A percentile compares a stretch with the other conserved stretches of the same genome.
Evolutionary conservation across 2,888 invertebrate species (phyloP).

Genomic region (Neocrepidodera transversa): DNA sequence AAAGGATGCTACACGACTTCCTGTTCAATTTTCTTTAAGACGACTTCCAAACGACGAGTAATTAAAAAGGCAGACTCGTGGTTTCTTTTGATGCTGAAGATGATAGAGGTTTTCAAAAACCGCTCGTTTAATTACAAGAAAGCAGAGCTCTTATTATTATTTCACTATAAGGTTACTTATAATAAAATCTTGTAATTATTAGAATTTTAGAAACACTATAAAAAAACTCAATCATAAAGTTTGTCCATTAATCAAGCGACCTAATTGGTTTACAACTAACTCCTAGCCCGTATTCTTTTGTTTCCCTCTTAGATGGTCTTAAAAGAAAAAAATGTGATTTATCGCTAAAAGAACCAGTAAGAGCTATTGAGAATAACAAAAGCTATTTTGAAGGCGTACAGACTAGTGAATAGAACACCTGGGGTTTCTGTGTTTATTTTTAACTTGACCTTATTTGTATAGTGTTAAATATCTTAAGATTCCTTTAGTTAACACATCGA

Average conservation of each 20-base stretch:
- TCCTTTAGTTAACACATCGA: too few relatives aligned
- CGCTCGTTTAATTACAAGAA: too few relatives aligned
- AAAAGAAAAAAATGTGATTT: constrained; percentile 7
- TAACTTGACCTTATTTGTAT: too few relatives aligned
- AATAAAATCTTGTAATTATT: too few relatives aligned
- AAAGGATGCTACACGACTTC: constrained; percentile 17
- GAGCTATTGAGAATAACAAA: constrained; percentile 1
- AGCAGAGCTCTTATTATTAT: too few relatives aligned
- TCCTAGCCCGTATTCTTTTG: background rate
- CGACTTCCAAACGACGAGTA: background rate
- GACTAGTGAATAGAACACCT: background rate
- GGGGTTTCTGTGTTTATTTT: too few relatives aligned
- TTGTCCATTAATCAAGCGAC: constrained; percentile 19
- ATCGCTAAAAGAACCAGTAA: background rate
- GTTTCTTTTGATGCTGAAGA: background rate
- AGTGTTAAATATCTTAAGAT: too few relatives aligned
- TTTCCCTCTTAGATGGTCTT: background rate
- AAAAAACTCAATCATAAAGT: too few relatives aligned
- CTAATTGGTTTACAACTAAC: constrained; percentile 20
- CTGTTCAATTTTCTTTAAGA: constrained; percentile 20
- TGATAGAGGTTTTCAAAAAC: background rate
- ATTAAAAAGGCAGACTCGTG: constrained; percentile 5
- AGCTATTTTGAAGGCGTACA: background rate
- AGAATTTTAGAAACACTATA: too few relatives aligned
- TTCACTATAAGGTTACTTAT: too few relatives aligned